phyloP scores from a whole-genome alignment of 2,888 invertebrate species.

The Brachypterus glaber region DNA sequence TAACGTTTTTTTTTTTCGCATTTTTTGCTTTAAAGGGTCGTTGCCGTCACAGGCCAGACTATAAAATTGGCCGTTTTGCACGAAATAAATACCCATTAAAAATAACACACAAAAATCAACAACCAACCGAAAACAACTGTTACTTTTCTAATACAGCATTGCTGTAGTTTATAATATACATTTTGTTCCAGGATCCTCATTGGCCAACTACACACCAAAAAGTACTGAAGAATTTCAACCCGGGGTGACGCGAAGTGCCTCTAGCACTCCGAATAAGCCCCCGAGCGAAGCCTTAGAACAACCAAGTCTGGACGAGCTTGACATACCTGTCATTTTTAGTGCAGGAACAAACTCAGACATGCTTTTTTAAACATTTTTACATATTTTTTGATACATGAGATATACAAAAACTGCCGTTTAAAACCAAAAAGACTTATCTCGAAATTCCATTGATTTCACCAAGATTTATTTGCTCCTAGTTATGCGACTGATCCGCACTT shows the following conservation, averaged over 20 bases:
- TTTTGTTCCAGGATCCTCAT: slow-evolving; percentile 39
- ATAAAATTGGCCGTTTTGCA: too few relatives aligned
- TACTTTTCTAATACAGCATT: neutral
- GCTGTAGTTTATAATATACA: neutral
- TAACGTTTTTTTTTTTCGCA: too few relatives aligned
- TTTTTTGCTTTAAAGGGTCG: too few relatives aligned
- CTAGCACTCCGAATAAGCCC: neutral
- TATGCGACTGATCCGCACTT: too few relatives aligned
- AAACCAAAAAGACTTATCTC: too few relatives aligned
- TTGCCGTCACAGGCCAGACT: too few relatives aligned
- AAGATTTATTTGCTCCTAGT: too few relatives aligned
- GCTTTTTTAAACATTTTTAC: slow-evolving; percentile 30
- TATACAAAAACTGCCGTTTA: neutral
- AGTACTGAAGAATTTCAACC: slow-evolving; percentile 66
- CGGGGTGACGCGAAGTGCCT: slow-evolving; percentile 59
- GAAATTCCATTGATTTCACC: too few relatives aligned
- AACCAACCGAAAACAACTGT: too few relatives aligned
- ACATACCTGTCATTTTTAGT: slow-evolving; percentile 35
- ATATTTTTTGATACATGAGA: neutral
- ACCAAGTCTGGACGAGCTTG: slow-evolving; percentile 21
- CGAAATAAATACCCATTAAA: too few relatives aligned
- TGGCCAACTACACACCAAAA: slow-evolving; percentile 77
- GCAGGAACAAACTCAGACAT: slow-evolving; percentile 38
- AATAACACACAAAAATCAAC: too few relatives aligned
- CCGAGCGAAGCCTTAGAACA: slow-evolving; percentile 7